These are phyloP conservation scores for Xanthorhoe designata DNA, from an alignment of 2,888 invertebrate genomes.

Conservation along the genomic window DNA sequence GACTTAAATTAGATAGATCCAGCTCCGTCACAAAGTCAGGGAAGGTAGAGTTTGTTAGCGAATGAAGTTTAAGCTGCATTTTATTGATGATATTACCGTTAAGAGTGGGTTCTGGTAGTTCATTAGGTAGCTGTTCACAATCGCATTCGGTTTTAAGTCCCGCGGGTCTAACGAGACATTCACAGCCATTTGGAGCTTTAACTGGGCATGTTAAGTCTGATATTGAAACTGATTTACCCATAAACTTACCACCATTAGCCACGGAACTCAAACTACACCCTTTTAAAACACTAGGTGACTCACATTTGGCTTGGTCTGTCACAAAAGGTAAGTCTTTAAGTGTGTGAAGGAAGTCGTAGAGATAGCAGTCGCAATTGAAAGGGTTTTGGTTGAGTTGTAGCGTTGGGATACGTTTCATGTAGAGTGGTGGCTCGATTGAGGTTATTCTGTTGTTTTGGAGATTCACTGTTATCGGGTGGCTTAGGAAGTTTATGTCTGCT, in stretches of 20 bases:
- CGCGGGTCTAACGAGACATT: constrained; percentile 32
- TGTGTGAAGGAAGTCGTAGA: constrained; percentile 28
- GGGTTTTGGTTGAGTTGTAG: constrained; percentile 39
- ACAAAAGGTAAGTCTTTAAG: constrained; percentile 14
- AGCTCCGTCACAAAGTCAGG: constrained; percentile 20
- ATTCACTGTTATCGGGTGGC: background rate
- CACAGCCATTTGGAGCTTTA: constrained; percentile 8
- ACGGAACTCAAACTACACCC: constrained; percentile 15
- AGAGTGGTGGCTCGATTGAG: background rate
- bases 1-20: constrained; percentile 11
- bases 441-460: constrained; percentile 36
- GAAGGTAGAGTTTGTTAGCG: background rate
- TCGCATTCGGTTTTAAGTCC: constrained; percentile 25
- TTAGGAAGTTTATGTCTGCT: constrained; percentile 39
- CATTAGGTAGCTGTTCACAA: constrained; percentile 7
- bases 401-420: background rate
- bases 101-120: constrained; percentile 22
- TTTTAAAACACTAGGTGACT: constrained; percentile 16
- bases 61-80: constrained; percentile 19
- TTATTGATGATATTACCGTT: background rate
- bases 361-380: constrained; percentile 41
- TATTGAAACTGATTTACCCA: background rate
- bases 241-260: background rate
- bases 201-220: constrained; percentile 29
- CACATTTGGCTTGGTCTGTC: constrained; percentile 27